Percentiles rank a stretch among this genome's conserved stretches.
Conservation (phyloP, 2,888 invertebrate species). For the Cosmia trapezina region DNA sequence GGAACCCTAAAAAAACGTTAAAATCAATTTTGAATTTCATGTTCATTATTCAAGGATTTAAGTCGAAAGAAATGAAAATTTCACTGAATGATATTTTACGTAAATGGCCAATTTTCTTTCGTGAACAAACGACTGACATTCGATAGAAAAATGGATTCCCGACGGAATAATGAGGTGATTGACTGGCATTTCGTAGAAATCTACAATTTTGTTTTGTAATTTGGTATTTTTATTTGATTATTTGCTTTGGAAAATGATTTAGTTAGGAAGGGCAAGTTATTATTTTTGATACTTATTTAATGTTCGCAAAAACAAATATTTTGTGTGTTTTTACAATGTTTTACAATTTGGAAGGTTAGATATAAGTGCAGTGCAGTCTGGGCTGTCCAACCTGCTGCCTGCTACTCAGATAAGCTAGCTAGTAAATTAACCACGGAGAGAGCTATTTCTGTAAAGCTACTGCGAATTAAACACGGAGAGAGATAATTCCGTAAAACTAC, state of each 20-base stretch:
- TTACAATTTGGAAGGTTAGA: not conserved
- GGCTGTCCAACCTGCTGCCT: not conserved
- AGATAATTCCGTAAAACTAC: not conserved
- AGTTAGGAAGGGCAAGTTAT: too few species aligned
- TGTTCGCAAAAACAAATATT: not conserved
- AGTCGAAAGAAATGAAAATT: constrained; percentile 11
- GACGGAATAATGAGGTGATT: constrained; percentile 52
- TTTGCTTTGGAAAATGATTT: not conserved
- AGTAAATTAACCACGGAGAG: not conserved
- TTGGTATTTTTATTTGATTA: constrained; percentile 2
- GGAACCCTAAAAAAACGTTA: too few species aligned
- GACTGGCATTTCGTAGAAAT: constrained; percentile 36
- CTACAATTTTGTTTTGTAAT: constrained; percentile 11
- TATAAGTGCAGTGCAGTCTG: not conserved
- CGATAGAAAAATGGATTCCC: constrained; percentile 32
- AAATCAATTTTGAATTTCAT: not conserved
- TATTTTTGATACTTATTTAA: not conserved
- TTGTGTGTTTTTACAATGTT: not conserved
- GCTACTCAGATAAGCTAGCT: not conserved
- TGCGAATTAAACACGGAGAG: not conserved
- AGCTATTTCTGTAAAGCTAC: not conserved
- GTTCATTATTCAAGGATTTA: not conserved
- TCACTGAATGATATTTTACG: constrained; percentile 18
- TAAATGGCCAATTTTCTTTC: constrained; percentile 40
- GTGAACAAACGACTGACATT: constrained; percentile 17